phyloP scores from a whole-genome alignment of 2,888 invertebrate species.

The Chironomus riparius region DNA sequence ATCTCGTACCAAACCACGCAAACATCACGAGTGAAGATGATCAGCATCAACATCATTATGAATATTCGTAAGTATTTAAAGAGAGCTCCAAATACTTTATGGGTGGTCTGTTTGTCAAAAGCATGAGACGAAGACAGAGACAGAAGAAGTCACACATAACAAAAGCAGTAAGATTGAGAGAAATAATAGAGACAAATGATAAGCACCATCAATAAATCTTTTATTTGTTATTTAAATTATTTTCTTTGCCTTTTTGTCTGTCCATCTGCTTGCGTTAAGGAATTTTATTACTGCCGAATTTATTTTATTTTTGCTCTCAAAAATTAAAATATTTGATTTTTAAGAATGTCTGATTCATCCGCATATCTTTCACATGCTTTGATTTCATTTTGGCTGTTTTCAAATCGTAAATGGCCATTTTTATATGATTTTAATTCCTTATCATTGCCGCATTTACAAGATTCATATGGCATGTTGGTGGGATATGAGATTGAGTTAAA shows the following conservation, averaged over 20 bases:
- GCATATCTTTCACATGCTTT: background rate
- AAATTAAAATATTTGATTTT: background rate
- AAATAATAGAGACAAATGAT: background rate
- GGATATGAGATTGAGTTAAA: background rate
- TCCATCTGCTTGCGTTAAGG: too few species aligned
- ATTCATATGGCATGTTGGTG: background rate
- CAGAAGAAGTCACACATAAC: background rate
- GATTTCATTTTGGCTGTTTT: background rate
- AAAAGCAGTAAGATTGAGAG: background rate
- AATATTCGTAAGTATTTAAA: background rate
- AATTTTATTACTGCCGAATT: too few species aligned
- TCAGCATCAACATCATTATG: too few species aligned
- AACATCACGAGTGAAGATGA: too few species aligned
- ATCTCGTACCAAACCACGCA: too few species aligned
- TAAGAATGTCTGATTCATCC: background rate
- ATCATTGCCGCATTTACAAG: background rate
- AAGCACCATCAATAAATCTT: background rate
- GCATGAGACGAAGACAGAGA: background rate
- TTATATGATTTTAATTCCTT: constrained; percentile 1
- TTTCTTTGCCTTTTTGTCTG: too few species aligned
- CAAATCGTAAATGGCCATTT: background rate
- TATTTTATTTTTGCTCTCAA: background rate
- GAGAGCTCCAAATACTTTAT: background rate
- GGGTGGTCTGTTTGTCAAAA: background rate
- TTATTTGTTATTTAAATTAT: background rate